Conservation (phyloP, 2,888 invertebrate species). For the Andrena flavipes region DNA sequence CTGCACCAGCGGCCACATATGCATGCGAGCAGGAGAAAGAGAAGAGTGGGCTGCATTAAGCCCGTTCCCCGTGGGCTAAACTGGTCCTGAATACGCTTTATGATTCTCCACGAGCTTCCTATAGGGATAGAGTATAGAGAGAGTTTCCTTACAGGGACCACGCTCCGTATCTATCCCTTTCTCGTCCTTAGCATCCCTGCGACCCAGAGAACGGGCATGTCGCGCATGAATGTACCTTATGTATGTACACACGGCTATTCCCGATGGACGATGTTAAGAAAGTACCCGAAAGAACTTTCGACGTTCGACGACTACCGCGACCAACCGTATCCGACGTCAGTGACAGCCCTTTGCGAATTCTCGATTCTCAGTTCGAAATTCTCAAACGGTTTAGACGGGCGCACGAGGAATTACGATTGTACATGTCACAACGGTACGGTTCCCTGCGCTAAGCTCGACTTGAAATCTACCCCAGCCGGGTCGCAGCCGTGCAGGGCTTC, state of each 20-base stretch:
- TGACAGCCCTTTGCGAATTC: neutral
- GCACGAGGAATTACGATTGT: no score
- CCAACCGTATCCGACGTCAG: neutral
- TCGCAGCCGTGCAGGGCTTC: constrained; percentile 15
- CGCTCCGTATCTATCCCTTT: neutral
- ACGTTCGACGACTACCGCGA: constrained; percentile 4
- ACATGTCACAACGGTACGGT: neutral
- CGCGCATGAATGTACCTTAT: neutral
- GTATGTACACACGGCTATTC: neutral
- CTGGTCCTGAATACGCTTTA: constrained; percentile 64
- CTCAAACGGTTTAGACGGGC: neutral
- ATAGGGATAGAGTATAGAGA: neutral
- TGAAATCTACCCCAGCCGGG: neutral
- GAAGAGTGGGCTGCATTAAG: constrained; percentile 58
- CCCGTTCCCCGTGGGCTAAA: constrained; percentile 55
- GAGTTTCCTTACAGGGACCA: constrained; percentile 2
- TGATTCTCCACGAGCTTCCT: constrained; percentile 53
- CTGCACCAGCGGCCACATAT: constrained; percentile 54
- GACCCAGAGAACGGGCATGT: neutral
- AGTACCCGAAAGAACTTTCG: constrained; percentile 19
- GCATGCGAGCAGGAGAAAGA: constrained; percentile 35
- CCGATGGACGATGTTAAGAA: neutral
- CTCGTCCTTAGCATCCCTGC: constrained; percentile 22
- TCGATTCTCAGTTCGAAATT: no score
- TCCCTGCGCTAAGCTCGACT: neutral